Evolutionary conservation across 2,797 vertebrate genomes (phyloP).

Genomic region (Capromys pilorides): DNA sequence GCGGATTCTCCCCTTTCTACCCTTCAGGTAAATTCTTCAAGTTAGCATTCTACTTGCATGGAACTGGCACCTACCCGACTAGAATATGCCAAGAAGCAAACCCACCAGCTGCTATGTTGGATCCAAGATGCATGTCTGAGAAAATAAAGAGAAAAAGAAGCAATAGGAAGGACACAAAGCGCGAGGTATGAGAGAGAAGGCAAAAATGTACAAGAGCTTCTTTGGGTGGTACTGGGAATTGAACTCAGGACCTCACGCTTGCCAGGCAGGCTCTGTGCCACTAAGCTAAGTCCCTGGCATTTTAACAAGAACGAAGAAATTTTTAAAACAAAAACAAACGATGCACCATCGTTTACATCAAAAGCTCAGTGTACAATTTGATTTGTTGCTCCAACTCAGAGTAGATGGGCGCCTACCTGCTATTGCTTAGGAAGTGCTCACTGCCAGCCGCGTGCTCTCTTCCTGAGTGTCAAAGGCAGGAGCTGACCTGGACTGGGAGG

Average conservation of each 20-base stretch:
- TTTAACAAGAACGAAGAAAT: conserved; percentile 1
- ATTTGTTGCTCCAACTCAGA: conserved; percentile 10
- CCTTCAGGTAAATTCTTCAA: not conserved
- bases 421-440: not conserved
- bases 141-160: not conserved
- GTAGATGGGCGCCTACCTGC: not conserved
- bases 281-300: not conserved
- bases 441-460: not conserved
- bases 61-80: not conserved
- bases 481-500: not conserved
- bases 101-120: not conserved
- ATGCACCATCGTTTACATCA: not conserved
- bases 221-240: too few species aligned
- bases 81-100: not conserved
- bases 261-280: too few species aligned
- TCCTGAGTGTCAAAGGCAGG: conserved; percentile 47
- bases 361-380: not conserved
- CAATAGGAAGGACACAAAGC: not conserved
- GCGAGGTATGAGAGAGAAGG: not conserved
- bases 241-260: too few species aligned
- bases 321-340: not conserved
- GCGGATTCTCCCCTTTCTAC: not conserved
- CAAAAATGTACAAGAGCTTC: not conserved
- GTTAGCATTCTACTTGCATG: not conserved
- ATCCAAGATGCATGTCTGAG: conserved; percentile 9